Base-by-base conservation (phyloP, 2,888 invertebrate species). In the Pachymerium ferrugineum region DNA sequence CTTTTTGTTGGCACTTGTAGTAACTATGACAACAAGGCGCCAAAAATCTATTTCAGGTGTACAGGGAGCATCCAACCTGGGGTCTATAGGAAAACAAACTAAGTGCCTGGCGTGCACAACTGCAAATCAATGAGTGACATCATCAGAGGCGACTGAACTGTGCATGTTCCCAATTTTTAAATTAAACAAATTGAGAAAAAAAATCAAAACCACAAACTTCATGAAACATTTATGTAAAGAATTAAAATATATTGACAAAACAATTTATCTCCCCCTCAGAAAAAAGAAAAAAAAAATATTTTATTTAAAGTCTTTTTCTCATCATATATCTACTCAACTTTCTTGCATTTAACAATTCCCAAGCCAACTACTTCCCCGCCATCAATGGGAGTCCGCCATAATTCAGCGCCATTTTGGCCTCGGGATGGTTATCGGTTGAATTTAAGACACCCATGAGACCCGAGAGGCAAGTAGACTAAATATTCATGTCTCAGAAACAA, bases 41-140 rank as follows among this genome's bases (percentile, higher is more conserved):
- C 62, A 62, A 62, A 62, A 62, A 62, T 62, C 62, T 62, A 62
- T 62, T 62, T 62, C 62, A 62, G 62, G 62, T 62, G 62, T 62
- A 25, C 54, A 25, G 62, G 28, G 62, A 62, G 25, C 62, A 62
- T 62, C 62, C 62, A 62, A 62, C 62, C 62, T 62, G 62, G 62
- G 62, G 62, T 62, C 62, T 62, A 25, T 62, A 62, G 62, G 62
- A 62, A 62, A 62, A 62, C 62, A 62, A 62, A 62, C 62, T 62
- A 62, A 62, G 62, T 62, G 62, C 62, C 62, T 62, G 62, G 62
- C 62, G 62, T 62, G 62, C 62, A 62, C 62, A 62, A 62, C 62
- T 62, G 62, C 62, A 62, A 62, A 62, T 62, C 62, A 62, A 62
- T 62, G 62, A 62, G 25, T 62, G 62, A 62, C 62, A 62, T 62